phyloP scores from a whole-genome alignment of 2,113 vertebrate genomes.

The Leptobrachium leishanense region DNA sequence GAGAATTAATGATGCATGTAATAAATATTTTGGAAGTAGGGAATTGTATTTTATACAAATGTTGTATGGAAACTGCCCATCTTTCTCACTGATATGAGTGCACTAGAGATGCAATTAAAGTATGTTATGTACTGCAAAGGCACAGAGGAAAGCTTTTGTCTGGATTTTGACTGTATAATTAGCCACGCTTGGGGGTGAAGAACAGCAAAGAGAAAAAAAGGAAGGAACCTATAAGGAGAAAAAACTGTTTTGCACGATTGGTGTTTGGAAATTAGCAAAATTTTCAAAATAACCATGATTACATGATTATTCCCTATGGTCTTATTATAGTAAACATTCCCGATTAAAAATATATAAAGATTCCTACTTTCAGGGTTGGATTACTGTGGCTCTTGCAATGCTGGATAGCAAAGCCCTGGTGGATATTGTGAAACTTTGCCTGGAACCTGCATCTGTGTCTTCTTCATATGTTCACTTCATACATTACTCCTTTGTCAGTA shows the following conservation, averaged over 20 bases:
- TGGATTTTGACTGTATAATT: constrained; percentile 24
- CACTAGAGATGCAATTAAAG: constrained; percentile 10
- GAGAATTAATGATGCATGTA: too few relatives aligned
- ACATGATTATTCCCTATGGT: not conserved
- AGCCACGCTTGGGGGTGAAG: not conserved
- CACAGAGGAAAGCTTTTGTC: constrained; percentile 1
- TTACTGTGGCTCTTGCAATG: not conserved
- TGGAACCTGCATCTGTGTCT: too few relatives aligned
- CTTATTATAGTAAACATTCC: constrained; percentile 7
- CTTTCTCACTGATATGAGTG: not conserved
- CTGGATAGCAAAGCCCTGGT: too few relatives aligned
- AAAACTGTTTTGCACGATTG: not conserved
- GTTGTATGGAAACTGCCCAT: not conserved
- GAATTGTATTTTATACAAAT: not conserved
- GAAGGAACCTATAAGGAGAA: not conserved
- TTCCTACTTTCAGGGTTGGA: not conserved
- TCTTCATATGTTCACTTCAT: too few relatives aligned
- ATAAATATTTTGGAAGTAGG: not conserved
- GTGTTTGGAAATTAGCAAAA: constrained; percentile 10
- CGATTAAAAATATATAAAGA: too few relatives aligned
- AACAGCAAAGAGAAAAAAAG: not conserved
- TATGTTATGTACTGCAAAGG: not conserved
- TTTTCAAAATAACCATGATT: constrained; percentile 7
- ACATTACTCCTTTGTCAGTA: too few relatives aligned
- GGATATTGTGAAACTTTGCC: too few relatives aligned